A percentile compares a stretch with the other conserved stretches of the same genome.
These are phyloP conservation scores for Hyphantria cunea DNA, from an alignment of 1,140 invertebrate genomes.

Conservation along the genomic window DNA sequence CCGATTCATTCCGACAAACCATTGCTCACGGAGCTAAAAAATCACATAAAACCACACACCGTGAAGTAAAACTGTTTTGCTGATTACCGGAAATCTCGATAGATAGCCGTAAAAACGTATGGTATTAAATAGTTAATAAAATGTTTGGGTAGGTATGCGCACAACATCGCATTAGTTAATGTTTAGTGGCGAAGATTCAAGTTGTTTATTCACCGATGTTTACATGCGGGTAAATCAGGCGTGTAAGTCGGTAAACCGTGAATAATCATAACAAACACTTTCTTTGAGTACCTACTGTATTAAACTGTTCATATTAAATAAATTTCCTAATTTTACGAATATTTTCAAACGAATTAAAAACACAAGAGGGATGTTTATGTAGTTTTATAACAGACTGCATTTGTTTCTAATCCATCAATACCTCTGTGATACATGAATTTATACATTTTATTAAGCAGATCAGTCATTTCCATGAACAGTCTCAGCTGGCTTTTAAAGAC, in stretches of 20 bases:
- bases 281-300: conserved; percentile 7
- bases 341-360: too few species aligned
- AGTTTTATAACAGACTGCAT: too few species aligned
- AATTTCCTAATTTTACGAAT: not conserved
- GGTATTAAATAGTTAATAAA: conserved; percentile 33
- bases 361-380: too few species aligned
- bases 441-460: not conserved
- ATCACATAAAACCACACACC: not conserved
- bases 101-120: conserved; percentile 29
- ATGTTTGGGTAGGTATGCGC: conserved; percentile 15
- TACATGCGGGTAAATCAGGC: conserved; percentile 28
- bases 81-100: conserved; percentile 27
- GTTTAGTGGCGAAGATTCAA: conserved; percentile 7
- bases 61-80: not conserved
- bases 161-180: conserved; percentile 20
- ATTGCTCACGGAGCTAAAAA: too few species aligned
- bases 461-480: not conserved
- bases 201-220: conserved; percentile 28
- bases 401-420: too few species aligned
- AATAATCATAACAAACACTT: conserved; percentile 31
- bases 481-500: too few species aligned
- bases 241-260: conserved; percentile 24
- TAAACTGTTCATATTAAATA: not conserved
- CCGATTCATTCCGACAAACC: too few species aligned
- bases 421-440: not conserved